Evolutionary conservation across 1,140 invertebrate genomes (phyloP).

Genomic region (Caenorhabditis brenneri): DNA sequence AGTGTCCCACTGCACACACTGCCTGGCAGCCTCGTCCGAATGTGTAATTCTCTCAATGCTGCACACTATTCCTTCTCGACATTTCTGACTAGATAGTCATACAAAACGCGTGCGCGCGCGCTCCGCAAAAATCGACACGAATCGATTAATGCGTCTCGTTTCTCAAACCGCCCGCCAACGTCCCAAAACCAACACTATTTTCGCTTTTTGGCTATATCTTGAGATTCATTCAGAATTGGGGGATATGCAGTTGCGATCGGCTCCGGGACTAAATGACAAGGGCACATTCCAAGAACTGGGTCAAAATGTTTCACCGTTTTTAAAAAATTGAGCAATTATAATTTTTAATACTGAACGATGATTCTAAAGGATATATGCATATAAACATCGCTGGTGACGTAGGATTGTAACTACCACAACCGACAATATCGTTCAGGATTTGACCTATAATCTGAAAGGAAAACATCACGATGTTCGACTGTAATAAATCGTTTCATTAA

Average conservation of each 20-base stretch:
- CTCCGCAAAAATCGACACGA: constrained; percentile 37
- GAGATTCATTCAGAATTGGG: neutral
- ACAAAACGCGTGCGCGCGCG: constrained; percentile 36
- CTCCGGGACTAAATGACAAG: neutral
- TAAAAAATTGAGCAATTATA: neutral
- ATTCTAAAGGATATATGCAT: too few species aligned
- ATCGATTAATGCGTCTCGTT: constrained; percentile 27
- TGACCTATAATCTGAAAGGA: too few species aligned
- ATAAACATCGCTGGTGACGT: too few species aligned
- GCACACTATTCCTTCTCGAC: neutral
- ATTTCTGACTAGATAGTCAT: constrained; percentile 38
- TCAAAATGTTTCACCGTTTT: neutral
- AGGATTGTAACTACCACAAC: too few species aligned
- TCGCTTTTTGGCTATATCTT: neutral
- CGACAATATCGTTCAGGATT: too few species aligned
- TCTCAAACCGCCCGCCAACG: constrained; percentile 19
- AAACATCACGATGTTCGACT: too few species aligned
- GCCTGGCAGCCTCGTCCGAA: neutral
- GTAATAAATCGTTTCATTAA: too few species aligned
- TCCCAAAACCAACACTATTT: neutral
- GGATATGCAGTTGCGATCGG: constrained; percentile 1
- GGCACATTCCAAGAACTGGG: neutral
- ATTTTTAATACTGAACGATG: too few species aligned
- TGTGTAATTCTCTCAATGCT: neutral
- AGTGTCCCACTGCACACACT: neutral